Conservation (phyloP, 2,113 vertebrate species). For the Centrocercus urophasianus region DNA sequence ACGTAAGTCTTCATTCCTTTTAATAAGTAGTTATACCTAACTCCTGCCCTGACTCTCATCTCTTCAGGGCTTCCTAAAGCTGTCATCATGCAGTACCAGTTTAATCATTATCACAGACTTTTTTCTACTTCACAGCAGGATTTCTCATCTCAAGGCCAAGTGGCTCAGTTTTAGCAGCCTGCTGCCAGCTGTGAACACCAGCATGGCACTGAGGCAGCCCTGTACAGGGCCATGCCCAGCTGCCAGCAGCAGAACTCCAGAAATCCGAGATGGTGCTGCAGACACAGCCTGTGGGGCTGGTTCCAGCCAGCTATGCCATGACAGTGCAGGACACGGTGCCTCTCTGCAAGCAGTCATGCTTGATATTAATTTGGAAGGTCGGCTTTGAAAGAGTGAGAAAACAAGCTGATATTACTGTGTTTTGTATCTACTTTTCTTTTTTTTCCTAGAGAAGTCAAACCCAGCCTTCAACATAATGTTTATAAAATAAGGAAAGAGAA, state of each 20-base stretch:
- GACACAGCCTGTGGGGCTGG: too few relatives aligned
- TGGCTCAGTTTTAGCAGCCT: not conserved
- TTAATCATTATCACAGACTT: not conserved
- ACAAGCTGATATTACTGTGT: not conserved
- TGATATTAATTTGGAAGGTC: not conserved
- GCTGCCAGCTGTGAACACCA: not conserved
- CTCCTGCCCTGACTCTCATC: not conserved
- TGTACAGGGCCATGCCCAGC: accelerated
- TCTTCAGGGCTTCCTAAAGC: not conserved
- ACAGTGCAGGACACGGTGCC: not conserved
- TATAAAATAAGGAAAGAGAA: not conserved
- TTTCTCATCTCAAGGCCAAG: not conserved
- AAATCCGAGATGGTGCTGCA: not conserved
- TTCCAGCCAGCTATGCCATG: not conserved
- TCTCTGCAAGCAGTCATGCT: not conserved
- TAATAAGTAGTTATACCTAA: not conserved
- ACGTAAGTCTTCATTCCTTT: not conserved
- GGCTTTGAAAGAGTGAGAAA: not conserved
- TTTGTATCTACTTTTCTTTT: not conserved
- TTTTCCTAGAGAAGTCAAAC: not conserved
- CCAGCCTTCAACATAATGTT: not conserved
- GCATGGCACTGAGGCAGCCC: not conserved
- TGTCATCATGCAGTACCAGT: not conserved
- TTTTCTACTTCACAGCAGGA: not conserved
- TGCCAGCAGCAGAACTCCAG: not conserved